Evolutionary conservation across 92 coral and sea anemone genomes (phyloP), one percentile per base, ranked within the genome.

Genomic region (Diadumene lineata): DNA sequence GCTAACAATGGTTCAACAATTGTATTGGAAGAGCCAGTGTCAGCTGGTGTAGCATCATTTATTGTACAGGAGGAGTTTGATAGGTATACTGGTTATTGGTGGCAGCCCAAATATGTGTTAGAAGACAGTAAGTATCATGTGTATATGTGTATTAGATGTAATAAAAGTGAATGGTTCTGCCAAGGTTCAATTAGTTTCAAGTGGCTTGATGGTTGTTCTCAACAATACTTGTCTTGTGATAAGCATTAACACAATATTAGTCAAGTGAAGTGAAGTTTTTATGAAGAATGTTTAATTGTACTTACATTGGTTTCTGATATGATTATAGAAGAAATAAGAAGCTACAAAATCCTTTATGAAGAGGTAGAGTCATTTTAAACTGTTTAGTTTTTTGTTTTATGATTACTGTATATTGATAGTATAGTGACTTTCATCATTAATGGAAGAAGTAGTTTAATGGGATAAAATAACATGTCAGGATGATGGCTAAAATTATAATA

Each of bases 11-110:
- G 97, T 25, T 82, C 92, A 7, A 85, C 93, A 22, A 84, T 64
- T 75, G 66, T 61, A 24, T 70, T 92, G 44, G 97, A 96, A 48
- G 99, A 92, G 60, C 81, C 99, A 2, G 31, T 92, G 30, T 89
- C 99, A 9, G 97, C 99, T 38, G 99, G 99, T 56, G 99, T 96
- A 16, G 97, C 99, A 22, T 96, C 99, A 15, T 96, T 96, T 82
- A 89, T 96, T 24, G 99, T 84, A 0, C 99, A 96, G 63, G 99
- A 92, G 31, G 99, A 96, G 31, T 96, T 92, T 92, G 99, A 96
- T 55, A 71, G 99, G 43, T 96, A 96, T 70, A 96, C 97, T 34
- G 99, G 99, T 0, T 96, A 92, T 73, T 96, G 99, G 99, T 96
- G 99, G 99, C 90, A 86, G 28, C 97, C 99, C 46, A 82, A 76